Conservation (phyloP, 2,797 vertebrate genomes). For the Xerus rutilus region DNA sequence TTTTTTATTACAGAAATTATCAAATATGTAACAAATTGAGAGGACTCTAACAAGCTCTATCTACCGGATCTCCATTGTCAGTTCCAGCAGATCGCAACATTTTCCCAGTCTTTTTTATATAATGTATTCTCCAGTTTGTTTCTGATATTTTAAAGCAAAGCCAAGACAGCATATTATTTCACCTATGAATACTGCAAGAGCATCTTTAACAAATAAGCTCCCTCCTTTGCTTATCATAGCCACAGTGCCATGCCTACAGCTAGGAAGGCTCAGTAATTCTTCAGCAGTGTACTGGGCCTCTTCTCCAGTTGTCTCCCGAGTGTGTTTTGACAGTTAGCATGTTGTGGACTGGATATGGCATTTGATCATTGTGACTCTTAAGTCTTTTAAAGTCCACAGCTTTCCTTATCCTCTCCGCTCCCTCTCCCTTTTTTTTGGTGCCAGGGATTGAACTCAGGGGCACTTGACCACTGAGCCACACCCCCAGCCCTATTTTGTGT, state of each 20-base stretch:
- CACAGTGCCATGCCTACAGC: neutral
- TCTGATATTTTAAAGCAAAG: slow-evolving; percentile 47
- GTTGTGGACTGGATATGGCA: neutral
- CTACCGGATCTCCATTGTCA: neutral
- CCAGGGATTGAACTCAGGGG: too few relatives aligned
- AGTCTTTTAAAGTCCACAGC: neutral
- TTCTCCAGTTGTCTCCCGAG: neutral
- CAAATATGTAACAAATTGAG: neutral
- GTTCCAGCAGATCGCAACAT: neutral
- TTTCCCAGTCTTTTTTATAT: neutral
- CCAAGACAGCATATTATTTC: slow-evolving; percentile 1
- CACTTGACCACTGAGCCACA: too few relatives aligned
- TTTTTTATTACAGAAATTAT: slow-evolving; percentile 46
- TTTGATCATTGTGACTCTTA: neutral
- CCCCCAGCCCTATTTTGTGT: too few relatives aligned
- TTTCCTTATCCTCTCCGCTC: neutral
- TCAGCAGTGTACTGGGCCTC: neutral
- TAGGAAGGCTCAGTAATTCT: neutral
- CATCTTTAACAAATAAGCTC: neutral
- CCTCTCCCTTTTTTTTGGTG: too few relatives aligned
- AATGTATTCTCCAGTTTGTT: neutral
- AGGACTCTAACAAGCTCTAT: neutral
- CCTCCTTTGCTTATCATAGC: neutral
- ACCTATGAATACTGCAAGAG: slow-evolving; percentile 36
- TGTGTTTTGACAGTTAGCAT: neutral